Evolutionary conservation across 2,113 vertebrate species (phyloP).

Genomic region (Toxotes chatareus): DNA sequence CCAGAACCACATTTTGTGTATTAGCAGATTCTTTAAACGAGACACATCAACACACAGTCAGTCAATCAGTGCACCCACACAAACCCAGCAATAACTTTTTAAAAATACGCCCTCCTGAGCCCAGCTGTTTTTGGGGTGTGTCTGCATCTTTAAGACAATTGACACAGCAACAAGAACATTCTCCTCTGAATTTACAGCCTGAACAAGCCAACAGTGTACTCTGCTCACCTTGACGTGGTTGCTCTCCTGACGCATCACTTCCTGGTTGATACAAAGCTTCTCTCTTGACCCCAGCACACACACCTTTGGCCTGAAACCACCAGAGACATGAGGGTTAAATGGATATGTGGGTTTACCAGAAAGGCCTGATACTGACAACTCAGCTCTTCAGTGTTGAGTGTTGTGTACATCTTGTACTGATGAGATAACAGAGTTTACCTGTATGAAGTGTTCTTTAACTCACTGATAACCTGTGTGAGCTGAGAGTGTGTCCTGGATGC

Average conservation of each 20-base stretch:
- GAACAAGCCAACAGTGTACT: background rate
- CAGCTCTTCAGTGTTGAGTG: background rate
- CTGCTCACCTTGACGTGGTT: constrained; percentile 90
- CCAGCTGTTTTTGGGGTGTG: background rate
- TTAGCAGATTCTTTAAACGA: background rate
- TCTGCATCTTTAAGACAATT: background rate
- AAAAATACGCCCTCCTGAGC: background rate
- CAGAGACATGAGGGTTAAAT: constrained; percentile 12
- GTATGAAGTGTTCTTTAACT: constrained; percentile 93
- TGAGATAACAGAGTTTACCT: constrained; percentile 79
- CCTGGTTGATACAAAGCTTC: constrained; percentile 94
- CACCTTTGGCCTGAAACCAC: constrained; percentile 89
- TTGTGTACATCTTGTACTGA: background rate
- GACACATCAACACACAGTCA: background rate
- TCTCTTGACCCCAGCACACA: constrained; percentile 96
- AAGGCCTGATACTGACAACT: background rate
- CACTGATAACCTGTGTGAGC: constrained; percentile 91
- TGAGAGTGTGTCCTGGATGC: constrained; percentile 97
- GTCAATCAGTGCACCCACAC: background rate
- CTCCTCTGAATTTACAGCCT: background rate
- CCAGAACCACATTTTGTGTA: background rate
- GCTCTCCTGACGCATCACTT: constrained; percentile 92
- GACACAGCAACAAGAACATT: background rate
- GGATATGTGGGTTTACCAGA: background rate
- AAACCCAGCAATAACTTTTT: background rate